Base-by-base conservation (phyloP, 2,888 invertebrate species). In the Philonicus albiceps region DNA sequence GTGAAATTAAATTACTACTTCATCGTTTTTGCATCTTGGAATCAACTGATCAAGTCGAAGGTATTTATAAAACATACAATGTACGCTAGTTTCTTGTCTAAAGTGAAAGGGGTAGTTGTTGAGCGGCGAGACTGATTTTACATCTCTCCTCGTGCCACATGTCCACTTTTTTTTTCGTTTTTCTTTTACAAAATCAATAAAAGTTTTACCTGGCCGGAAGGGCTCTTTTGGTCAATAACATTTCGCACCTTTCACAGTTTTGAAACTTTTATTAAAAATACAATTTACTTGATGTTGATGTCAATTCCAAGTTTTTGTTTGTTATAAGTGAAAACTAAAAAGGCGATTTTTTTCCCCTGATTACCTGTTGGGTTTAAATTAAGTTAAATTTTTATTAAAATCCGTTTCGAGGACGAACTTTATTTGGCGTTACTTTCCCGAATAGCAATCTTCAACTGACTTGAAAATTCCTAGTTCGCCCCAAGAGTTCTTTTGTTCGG, bases 101-200 rank as follows among this genome's bases (percentile, higher is more conserved):
- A 49, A 30, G 53, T 31, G 6, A 16, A 31, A 73, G n/a, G 40
- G 30, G 43, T 1, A n/a, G n/a, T n/a, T n/a, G n/a, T 49, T 49
- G 6, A 27, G 73, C 27, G 43, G 30, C 55, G 27, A 73, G 34
- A 83, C 40, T 8, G 22, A 73, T 40, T 64, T 8, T 64, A 64
- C 64, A 37, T 22, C 64, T 37, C 43, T 72, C 34, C 64, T 40
- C 30, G 73, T 73, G 84, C 73, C 73, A 84, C 84, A 84, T 84
- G 30, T 84, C 73, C 84, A 73, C 49, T 84, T 84, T 84, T 84
- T 84, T 30, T 73, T 4, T 34, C 31, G 73, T 43, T 27, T 72
- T 37, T 84, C 73, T n/a, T 43, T 73, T 37, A 84, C 43, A 84
- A 83, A 84, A 84, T 84, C 84, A 84, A 84, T 84, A 84, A 73